Conservation (phyloP, 92 coral and sea anemone genomes). For the Metridium senile region DNA sequence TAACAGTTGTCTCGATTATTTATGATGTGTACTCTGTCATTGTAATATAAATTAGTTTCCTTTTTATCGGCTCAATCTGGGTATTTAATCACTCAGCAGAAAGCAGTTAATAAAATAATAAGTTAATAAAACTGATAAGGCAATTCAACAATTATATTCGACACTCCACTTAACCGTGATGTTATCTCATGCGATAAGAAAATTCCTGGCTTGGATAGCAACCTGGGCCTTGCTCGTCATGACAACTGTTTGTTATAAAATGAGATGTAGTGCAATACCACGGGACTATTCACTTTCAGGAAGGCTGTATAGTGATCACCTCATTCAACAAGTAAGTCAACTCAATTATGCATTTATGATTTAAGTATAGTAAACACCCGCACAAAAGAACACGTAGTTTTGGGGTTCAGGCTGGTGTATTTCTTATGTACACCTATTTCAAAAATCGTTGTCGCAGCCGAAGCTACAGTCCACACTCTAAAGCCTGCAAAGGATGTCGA, state of each 20-base stretch:
- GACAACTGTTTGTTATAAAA: not conserved
- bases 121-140: not conserved
- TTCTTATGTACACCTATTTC: too few species aligned
- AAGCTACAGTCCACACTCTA: too few species aligned
- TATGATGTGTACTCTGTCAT: too few species aligned
- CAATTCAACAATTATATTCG: not conserved
- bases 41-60: too few species aligned
- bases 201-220: slow-evolving; percentile 1
- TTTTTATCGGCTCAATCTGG: too few species aligned
- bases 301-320: not conserved
- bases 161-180: not conserved
- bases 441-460: too few species aligned
- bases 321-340: not conserved
- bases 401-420: not conserved
- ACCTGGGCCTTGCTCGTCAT: not conserved
- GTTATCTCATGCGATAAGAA: not conserved
- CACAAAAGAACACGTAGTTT: not conserved
- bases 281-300: not conserved
- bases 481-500: too few species aligned
- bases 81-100: too few species aligned
- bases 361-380: not conserved
- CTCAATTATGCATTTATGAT: not conserved
- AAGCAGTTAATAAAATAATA: too few species aligned
- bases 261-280: not conserved
- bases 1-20: too few species aligned